Percentiles rank a stretch among this genome's conserved stretches.
These are phyloP conservation scores for Drosophila crucigera DNA, from an alignment of 2,888 invertebrate species.

Conservation along the genomic window DNA sequence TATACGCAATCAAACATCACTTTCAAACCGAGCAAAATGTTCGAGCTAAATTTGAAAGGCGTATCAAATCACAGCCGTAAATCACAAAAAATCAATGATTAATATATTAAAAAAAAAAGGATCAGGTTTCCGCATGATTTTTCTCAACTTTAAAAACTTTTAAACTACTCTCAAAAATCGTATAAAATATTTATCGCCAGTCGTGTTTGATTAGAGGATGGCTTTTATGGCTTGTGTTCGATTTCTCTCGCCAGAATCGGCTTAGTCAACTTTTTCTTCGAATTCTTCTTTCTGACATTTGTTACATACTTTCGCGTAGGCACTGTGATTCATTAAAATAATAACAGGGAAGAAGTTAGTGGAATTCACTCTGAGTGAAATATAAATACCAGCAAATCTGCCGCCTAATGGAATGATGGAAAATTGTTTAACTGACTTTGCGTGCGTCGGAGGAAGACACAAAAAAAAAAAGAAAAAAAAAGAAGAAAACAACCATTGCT, in stretches of 20 bases:
- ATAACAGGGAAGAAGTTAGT: not conserved
- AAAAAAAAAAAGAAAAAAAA: too few relatives aligned
- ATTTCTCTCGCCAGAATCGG: not conserved
- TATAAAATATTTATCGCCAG: not conserved
- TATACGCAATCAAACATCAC: not conserved
- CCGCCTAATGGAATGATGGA: not conserved
- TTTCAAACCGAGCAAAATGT: not conserved
- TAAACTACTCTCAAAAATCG: not conserved
- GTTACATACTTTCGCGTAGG: not conserved
- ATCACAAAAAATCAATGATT: not conserved
- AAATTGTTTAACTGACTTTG: slow-evolving; percentile 36
- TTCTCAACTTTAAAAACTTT: not conserved
- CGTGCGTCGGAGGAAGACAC: not conserved
- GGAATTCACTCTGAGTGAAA: slow-evolving; percentile 1
- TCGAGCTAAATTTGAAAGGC: not conserved
- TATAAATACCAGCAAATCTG: slow-evolving; percentile 14
- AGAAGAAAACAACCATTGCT: slow-evolving; percentile 9
- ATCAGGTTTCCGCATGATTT: not conserved
- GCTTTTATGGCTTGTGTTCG: not conserved
- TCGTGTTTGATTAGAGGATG: not conserved
- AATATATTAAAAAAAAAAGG: rapidly evolving
- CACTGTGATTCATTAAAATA: not conserved
- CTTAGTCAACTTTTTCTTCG: not conserved
- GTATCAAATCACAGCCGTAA: not conserved
- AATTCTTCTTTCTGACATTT: not conserved